These are phyloP conservation scores for Hypsibius dujardini DNA, from an alignment of 1,140 invertebrate genomes.

Conservation along the genomic window DNA sequence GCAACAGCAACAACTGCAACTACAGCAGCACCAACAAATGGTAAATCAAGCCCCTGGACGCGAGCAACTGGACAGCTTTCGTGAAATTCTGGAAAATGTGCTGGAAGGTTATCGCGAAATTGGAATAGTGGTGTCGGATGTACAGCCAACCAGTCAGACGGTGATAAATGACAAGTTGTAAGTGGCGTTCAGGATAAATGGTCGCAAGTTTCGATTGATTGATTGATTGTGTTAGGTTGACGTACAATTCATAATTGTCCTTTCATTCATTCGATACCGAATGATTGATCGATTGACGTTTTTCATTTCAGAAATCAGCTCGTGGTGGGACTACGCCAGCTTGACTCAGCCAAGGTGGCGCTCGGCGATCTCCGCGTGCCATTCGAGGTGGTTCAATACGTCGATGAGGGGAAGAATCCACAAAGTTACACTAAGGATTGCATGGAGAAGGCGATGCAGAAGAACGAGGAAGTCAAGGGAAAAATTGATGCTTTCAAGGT, in stretches of 20 bases:
- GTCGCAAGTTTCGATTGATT: too few species aligned
- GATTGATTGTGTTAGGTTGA: too few species aligned
- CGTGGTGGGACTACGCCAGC: conserved; percentile 41
- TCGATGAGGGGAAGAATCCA: conserved; percentile 93
- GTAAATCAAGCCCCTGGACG: conserved; percentile 10
- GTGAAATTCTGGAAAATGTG: conserved; percentile 79
- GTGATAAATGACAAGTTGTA: conserved; percentile 95
- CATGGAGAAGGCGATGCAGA: conserved; percentile 87
- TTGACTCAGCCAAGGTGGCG: conserved; percentile 78
- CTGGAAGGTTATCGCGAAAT: conserved; percentile 95
- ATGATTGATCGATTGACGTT: conserved; percentile 53
- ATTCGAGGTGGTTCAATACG: conserved; percentile 95
- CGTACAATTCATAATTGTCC: too few species aligned
- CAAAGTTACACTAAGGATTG: conserved; percentile 97
- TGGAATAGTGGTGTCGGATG: conserved; percentile 91
- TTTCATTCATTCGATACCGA: too few species aligned
- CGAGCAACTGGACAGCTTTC: conserved; percentile 58
- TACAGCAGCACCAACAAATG: too few species aligned
- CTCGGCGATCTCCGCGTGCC: conserved; percentile 93
- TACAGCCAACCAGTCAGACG: conserved; percentile 90
- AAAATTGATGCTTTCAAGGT: conserved; percentile 38
- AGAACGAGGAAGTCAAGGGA: conserved; percentile 58
- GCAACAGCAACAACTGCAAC: too few species aligned
- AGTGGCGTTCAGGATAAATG: conserved; percentile 36
- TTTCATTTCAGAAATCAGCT: conserved; percentile 68